A percentile compares a stretch with the other conserved stretches of the same genome.
phyloP scores from a whole-genome alignment of 53 echinoderm and acorn worm genomes.

The Apostichopus leukothele region DNA sequence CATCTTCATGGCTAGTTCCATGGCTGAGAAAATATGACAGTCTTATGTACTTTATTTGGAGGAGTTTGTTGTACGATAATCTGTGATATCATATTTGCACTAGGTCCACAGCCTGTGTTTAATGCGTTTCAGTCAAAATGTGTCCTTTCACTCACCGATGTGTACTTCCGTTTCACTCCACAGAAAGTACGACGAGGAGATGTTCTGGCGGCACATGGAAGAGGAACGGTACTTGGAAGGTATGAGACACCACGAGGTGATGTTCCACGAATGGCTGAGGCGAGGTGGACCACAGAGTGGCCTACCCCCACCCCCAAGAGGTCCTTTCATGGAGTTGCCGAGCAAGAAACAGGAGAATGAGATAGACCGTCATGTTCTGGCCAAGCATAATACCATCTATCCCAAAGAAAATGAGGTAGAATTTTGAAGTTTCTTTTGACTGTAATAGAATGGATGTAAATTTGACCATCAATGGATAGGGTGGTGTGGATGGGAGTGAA shows the following conservation, averaged over 20 bases:
- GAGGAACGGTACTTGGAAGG: constrained; percentile 98
- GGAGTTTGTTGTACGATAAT: no score
- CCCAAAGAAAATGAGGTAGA: constrained; percentile 90
- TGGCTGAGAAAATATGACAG: no score
- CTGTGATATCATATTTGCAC: no score
- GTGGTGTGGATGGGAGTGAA: no score
- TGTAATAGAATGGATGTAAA: no score
- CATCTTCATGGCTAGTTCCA: no score
- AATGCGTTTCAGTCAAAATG: no score
- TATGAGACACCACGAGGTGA: constrained; percentile 85
- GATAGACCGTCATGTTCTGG: constrained; percentile 94
- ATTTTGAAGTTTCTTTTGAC: no score
- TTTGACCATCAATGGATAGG: no score
- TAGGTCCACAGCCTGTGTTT: no score
- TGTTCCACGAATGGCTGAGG: constrained; percentile 98
- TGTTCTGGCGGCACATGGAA: constrained; percentile 96
- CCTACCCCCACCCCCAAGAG: constrained; percentile 76
- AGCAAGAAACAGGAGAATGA: constrained; percentile 87
- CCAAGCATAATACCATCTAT: constrained; percentile 88
- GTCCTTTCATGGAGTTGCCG: constrained; percentile 54
- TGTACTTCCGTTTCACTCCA: neutral
- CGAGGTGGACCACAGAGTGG: constrained; percentile 88
- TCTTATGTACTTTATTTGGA: no score
- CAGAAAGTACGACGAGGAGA: constrained; percentile 95
- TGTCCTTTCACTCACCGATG: no score